Evolutionary conservation across 2,888 invertebrate species (phyloP).

Genomic region (Anodontia alba): DNA sequence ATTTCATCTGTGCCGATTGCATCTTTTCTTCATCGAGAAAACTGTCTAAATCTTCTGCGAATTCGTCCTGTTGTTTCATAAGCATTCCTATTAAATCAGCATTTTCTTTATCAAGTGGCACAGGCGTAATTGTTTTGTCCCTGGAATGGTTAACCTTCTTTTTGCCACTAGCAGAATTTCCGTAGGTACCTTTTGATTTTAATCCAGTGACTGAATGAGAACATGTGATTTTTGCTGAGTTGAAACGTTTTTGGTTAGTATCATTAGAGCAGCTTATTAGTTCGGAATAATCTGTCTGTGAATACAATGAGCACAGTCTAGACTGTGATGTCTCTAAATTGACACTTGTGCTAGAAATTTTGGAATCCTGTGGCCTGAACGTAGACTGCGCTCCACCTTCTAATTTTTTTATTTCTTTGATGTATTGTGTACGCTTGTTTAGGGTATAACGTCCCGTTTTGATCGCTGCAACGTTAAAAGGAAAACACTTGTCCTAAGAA

Average conservation of each 20-base stretch:
- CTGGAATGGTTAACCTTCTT: too few relatives aligned
- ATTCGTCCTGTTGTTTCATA: not conserved
- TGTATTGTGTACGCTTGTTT: not conserved
- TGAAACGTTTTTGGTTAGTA: too few relatives aligned
- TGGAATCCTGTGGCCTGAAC: not conserved
- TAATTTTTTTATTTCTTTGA: not conserved
- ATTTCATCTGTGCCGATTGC: not conserved
- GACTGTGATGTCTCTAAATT: too few relatives aligned
- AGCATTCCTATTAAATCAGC: not conserved
- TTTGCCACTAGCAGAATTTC: too few relatives aligned
- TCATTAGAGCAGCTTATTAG: too few relatives aligned
- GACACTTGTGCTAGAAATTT: not conserved
- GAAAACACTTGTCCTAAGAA: too few relatives aligned
- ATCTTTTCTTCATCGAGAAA: constrained; percentile 4
- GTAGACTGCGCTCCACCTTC: not conserved
- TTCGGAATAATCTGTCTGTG: too few relatives aligned
- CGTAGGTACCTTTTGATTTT: too few relatives aligned
- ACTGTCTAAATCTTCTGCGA: not conserved
- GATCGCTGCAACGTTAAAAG: not conserved
- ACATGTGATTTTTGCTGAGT: too few relatives aligned
- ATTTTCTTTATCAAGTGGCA: not conserved
- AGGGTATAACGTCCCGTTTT: constrained; percentile 2
- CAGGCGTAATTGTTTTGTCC: not conserved
- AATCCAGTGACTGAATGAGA: too few relatives aligned
- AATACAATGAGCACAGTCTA: too few relatives aligned